These are phyloP conservation scores for Paralichthys olivaceus DNA, from an alignment of 2,113 vertebrate species.

Conservation along the genomic window DNA sequence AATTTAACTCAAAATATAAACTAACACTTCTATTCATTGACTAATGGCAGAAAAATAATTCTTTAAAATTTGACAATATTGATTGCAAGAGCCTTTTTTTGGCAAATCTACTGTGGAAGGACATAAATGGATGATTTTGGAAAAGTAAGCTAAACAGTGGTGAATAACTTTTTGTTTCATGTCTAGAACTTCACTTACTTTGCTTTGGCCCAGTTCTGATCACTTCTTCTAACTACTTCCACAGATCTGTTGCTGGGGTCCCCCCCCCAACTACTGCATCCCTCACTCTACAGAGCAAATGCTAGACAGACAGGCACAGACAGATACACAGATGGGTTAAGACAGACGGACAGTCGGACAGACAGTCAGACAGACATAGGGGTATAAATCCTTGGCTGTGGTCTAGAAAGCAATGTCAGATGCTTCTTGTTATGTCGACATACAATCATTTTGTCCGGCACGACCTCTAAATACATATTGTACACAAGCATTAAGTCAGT, in stretches of 20 bases:
- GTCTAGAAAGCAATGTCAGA: conserved; percentile 79
- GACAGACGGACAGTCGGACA: conserved; percentile 70
- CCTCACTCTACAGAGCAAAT: conserved; percentile 59
- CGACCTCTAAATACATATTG: conserved; percentile 80
- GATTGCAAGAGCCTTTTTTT: conserved; percentile 49
- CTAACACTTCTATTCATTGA: conserved; percentile 22
- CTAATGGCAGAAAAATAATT: conserved; percentile 40
- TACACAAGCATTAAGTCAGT: conserved; percentile 75
- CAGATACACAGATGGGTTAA: conserved; percentile 56
- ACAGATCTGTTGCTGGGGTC: conserved; percentile 28
- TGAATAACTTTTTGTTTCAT: conserved; percentile 17
- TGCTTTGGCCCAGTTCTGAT: conserved; percentile 40
- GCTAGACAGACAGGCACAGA: conserved; percentile 73
- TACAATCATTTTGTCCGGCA: conserved; percentile 83
- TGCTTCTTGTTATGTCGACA: conserved; percentile 78
- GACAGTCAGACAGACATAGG: conserved; percentile 57
- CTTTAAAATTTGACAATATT: conserved; percentile 37
- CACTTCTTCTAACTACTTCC: conserved; percentile 49
- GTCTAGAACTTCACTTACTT: conserved; percentile 33
- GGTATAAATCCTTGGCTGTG: conserved; percentile 81
- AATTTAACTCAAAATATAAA: conserved; percentile 46
- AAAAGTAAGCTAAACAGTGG: conserved; percentile 36
- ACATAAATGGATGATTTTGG: conserved; percentile 19
- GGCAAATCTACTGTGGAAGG: conserved; percentile 28
- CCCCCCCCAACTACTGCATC: conserved; percentile 26